These are phyloP conservation scores for Pogonomyrmex californicus DNA, from an alignment of 1,140 invertebrate species.

Conservation along the genomic window DNA sequence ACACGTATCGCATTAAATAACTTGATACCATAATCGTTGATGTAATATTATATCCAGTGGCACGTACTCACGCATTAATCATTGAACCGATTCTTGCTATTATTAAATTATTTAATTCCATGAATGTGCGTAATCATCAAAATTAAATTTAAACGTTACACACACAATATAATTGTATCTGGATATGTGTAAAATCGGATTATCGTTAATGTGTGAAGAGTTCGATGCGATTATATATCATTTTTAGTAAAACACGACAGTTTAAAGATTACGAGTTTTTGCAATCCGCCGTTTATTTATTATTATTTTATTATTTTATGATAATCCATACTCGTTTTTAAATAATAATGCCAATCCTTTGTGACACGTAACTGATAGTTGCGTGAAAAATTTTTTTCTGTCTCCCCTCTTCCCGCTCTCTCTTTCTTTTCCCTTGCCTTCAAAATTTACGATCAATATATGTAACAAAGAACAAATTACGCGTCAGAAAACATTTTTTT, in stretches of 20 bases:
- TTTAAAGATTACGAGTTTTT: background rate
- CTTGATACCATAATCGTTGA: conserved; percentile 58
- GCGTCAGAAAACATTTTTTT: background rate
- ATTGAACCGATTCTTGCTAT: conserved; percentile 55
- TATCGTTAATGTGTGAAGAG: background rate
- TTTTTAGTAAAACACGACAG: conserved; percentile 11
- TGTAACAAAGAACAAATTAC: conserved; percentile 4
- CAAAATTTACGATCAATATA: background rate
- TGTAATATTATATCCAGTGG: conserved; percentile 47
- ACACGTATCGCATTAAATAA: conserved; percentile 54
- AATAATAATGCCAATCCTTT: background rate
- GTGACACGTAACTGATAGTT: background rate
- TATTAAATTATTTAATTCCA: conserved; percentile 60
- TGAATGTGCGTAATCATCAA: conserved; percentile 47
- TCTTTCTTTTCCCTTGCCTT: background rate
- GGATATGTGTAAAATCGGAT: conserved; percentile 7
- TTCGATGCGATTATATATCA: background rate
- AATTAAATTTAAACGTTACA: conserved; percentile 53
- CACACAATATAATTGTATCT: conserved; percentile 37
- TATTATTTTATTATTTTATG: background rate
- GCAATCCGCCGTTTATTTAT: background rate
- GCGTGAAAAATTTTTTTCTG: background rate
- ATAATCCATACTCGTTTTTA: background rate
- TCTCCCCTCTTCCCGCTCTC: background rate
- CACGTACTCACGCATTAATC: conserved; percentile 55